phyloP scores from a whole-genome alignment of 2,113 vertebrate species.

The Eulacestoma nigropectus region DNA sequence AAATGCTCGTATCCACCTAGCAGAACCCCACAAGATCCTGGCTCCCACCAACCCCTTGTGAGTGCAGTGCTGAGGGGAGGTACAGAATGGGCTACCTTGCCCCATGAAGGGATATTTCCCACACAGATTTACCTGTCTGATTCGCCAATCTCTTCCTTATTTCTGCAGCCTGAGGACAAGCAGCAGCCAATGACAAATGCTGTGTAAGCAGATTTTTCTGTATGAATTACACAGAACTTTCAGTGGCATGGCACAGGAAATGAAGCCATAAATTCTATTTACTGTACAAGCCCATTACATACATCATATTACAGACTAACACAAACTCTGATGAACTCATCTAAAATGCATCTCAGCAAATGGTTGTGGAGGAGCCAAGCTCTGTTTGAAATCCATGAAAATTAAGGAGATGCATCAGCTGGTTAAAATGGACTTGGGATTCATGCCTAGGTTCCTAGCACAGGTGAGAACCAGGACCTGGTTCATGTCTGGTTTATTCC shows the following conservation, averaged over 20 bases:
- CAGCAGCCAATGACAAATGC: neutral
- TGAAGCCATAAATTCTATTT: slow-evolving; percentile 17
- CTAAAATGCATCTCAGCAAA: neutral
- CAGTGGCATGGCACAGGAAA: slow-evolving; percentile 24
- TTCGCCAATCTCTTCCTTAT: neutral
- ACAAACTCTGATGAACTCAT: neutral
- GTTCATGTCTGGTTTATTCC: neutral
- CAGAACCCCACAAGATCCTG: neutral
- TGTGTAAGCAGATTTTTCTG: neutral
- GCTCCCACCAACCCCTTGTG: neutral
- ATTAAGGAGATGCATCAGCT: neutral
- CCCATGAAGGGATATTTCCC: neutral
- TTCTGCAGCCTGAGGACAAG: neutral
- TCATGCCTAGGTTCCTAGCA: neutral
- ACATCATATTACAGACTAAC: neutral
- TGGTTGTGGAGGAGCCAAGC: neutral
- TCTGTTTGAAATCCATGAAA: neutral
- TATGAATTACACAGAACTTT: neutral
- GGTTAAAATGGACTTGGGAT: neutral
- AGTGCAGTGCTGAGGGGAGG: neutral
- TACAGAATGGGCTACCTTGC: neutral
- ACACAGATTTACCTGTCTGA: neutral
- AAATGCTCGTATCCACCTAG: rapidly evolving
- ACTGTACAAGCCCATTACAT: slow-evolving; percentile 21
- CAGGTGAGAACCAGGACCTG: neutral